Conservation (phyloP, 2,797 vertebrate genomes). For the Hephaestus fuliginosus region DNA sequence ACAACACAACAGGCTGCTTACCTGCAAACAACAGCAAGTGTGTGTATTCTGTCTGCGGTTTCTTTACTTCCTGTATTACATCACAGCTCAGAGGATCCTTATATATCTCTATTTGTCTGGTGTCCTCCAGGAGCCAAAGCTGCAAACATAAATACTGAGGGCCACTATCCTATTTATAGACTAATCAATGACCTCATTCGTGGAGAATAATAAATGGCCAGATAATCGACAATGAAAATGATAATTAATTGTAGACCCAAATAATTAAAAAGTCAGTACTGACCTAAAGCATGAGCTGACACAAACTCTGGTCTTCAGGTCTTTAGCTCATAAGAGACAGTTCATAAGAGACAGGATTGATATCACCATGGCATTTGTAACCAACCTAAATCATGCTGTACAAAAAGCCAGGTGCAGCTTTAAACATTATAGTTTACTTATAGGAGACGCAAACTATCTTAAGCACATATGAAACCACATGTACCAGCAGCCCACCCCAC, state of each 20-base stretch:
- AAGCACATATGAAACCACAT: neutral
- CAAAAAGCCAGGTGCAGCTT: neutral
- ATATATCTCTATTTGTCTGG: neutral
- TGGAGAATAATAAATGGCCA: neutral
- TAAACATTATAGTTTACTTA: neutral
- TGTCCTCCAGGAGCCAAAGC: neutral
- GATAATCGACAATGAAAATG: neutral
- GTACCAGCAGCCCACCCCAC: too few relatives aligned
- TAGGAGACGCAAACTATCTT: neutral
- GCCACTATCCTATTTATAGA: neutral
- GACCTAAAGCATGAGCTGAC: neutral
- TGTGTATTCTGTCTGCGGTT: neutral
- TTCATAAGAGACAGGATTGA: neutral
- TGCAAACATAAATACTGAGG: neutral
- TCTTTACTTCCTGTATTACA: neutral
- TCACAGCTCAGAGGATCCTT: neutral
- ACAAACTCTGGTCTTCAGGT: neutral
- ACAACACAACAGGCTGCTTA: neutral
- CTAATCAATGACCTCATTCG: neutral
- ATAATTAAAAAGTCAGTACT: neutral
- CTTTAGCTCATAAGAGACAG: neutral
- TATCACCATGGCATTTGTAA: neutral
- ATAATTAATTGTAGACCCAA: neutral
- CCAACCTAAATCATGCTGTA: neutral
- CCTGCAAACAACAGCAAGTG: neutral